These are phyloP conservation scores for Trypoxylus dichotomus DNA, from an alignment of 1,140 invertebrate species.

Conservation along the genomic window DNA sequence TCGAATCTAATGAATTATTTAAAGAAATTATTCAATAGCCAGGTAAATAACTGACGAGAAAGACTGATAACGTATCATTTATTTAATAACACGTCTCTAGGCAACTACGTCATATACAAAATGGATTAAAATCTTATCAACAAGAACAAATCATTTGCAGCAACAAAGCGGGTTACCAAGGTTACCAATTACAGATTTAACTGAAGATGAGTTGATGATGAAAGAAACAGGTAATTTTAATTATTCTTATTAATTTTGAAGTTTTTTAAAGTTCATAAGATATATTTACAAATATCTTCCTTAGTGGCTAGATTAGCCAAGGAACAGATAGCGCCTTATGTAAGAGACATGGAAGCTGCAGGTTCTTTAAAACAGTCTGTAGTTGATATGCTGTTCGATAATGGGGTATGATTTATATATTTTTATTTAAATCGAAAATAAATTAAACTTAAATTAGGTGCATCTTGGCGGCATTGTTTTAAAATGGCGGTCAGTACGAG, in stretches of 20 bases:
- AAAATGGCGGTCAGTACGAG: no score
- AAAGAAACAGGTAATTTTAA: slow-evolving; percentile 71
- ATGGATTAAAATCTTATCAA: not conserved
- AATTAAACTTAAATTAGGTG: no score
- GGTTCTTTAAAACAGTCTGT: slow-evolving; percentile 74
- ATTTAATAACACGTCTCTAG: not conserved
- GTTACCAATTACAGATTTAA: slow-evolving; percentile 65
- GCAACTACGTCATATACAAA: not conserved
- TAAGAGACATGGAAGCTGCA: slow-evolving; percentile 91
- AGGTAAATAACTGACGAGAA: not conserved
- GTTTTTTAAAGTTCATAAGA: no score
- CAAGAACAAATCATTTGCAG: not conserved
- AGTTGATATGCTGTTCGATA: slow-evolving; percentile 76
- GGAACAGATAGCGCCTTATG: slow-evolving; percentile 85
- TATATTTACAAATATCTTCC: slow-evolving; percentile 29
- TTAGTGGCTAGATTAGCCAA: slow-evolving; percentile 82
- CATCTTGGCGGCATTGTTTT: no score
- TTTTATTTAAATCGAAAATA: not conserved
- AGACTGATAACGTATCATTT: not conserved
- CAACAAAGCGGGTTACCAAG: not conserved
- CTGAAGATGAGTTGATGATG: slow-evolving; percentile 77
- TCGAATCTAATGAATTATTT: not conserved
- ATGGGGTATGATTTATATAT: slow-evolving; percentile 68
- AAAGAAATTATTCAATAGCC: not conserved
- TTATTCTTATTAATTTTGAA: not conserved